Base-by-base conservation (phyloP, 2,113 vertebrate species). In the Apteryx owenii region DNA sequence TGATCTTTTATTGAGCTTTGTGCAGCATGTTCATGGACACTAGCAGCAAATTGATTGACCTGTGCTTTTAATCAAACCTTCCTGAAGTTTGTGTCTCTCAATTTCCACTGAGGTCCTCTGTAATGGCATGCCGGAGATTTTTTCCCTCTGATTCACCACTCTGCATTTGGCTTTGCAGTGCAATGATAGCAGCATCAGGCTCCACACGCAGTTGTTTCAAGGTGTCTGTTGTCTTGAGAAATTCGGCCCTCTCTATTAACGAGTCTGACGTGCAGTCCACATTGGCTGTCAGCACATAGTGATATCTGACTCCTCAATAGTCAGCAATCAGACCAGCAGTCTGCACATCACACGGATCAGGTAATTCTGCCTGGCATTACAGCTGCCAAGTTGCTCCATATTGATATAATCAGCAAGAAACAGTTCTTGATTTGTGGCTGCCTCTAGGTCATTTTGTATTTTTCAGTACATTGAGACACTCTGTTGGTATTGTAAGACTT, bases 1-100 rank as follows among this genome's bases (percentile, higher is more conserved):
- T 1, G 31, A 64, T 29, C 16, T 88, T 65, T n/a, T 36, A 81
- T 4, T 66, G 17, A 86, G 40, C 64, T 81, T 90, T 58, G 12
- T 50, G 22, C 54, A 86, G 62, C 0, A 1, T 19, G 14, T 78
- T 81, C 68, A 96, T 81, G 69, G 64, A 84, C 54, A 64, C 20
- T 53, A 92, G 46, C 54, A 93, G 60, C 94, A 93, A 95, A 90
- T 78, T 92, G 92, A 89, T 68, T 73, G 19, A 61, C 78, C 25
- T 33, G 9, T 44, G 70, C 42, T 16, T 91, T 93, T 75, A 93
- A 86, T 93, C 64, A 92, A 90, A n/a, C 50, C 31, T 5, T 73
- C 58, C 60, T 80, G 48, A 92, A 82, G 31, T 71, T 28, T 84
- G 20, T 81, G 86, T 84, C 72, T 83, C 92, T 93, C 72, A 23